Base-by-base conservation (phyloP, 2,888 invertebrate species). In the Idaea aversata region DNA sequence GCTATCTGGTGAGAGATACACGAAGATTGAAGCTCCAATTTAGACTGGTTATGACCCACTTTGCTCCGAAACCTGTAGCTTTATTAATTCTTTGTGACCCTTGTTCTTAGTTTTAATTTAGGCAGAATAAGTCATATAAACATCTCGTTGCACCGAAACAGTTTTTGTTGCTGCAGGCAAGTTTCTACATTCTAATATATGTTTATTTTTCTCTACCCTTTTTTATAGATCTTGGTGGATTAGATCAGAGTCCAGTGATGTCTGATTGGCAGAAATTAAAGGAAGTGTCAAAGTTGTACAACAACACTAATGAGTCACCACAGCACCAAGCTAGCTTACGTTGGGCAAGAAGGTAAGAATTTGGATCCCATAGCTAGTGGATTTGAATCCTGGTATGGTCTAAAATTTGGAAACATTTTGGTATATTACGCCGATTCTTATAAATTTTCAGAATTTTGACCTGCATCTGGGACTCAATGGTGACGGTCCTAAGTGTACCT, bases 401-500 rank as follows among this genome's bases (percentile, higher is more conserved):
- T 57, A 57, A 38, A 60, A 10, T 57, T 57, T 57, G 57, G 15
- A 57, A 15, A 15, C 6, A 15, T 59, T 25, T 34, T n/a, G 10
- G 35, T 59, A 47, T 60, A 59, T 36, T 15, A 7, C 34, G 47
- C 15, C 36, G 25, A 15, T 63, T 38, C n/a, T 57, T 59, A 4
- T 15, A 15, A 62, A 61, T 15, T 85, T 84, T 35, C 72, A 93
- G 97, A 66, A 95, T 98, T 57, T 86, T 99, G 63, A 97, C 97
- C 0, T 97, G 97, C 77, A 98, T 98, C 79, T 99, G 98, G 98
- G 96, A 97, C 58, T 97, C 97, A 0, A 96, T 98, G 94, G 95
- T 98, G 68, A 96, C 96, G 15, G 97, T 99, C 0, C 89, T 98
- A 15, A 97, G 98, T 61, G 95, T 96, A 0, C 96, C 97, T 0